A percentile compares a stretch with the other conserved stretches of the same genome.
Conservation (phyloP, 2,888 invertebrate species). For the Allophyes oxyacanthae region DNA sequence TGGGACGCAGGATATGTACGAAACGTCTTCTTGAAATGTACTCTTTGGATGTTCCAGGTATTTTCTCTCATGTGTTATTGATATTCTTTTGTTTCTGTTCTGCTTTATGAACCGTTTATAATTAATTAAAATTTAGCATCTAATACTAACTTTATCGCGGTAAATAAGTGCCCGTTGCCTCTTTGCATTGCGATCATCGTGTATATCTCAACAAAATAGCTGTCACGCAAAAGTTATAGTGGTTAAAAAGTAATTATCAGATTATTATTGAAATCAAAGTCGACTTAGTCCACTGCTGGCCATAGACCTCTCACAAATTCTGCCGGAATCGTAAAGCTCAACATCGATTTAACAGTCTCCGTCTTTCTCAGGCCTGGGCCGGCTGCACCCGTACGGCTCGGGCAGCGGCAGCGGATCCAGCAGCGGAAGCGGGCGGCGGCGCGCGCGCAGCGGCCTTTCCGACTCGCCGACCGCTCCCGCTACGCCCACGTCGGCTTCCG, state of each 20-base stretch:
- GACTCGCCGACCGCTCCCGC: constrained; percentile 92
- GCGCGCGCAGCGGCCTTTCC: constrained; percentile 91
- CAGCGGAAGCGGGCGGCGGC: constrained; percentile 90
- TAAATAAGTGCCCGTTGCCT: too few relatives aligned
- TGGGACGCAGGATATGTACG: constrained; percentile 61
- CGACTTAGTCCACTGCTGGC: too few relatives aligned
- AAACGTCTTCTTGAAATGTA: constrained; percentile 63
- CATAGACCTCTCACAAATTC: too few relatives aligned
- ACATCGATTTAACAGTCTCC: constrained; percentile 1
- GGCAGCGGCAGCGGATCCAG: constrained; percentile 93
- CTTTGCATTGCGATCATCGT: too few relatives aligned
- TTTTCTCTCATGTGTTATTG: constrained; percentile 44
- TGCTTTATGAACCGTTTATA: constrained; percentile 29
- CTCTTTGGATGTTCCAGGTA: constrained; percentile 53
- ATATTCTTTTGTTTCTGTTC: constrained; percentile 46
- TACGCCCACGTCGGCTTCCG: constrained; percentile 91
- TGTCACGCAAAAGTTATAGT: too few relatives aligned
- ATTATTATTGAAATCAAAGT: constrained; percentile 5
- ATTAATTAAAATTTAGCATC: too few relatives aligned
- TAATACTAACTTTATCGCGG: too few relatives aligned
- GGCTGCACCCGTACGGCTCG: constrained; percentile 95
- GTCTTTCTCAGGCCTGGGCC: constrained; percentile 91
- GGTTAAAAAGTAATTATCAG: constrained; percentile 1
- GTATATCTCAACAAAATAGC: too few relatives aligned
- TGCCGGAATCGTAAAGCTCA: not conserved